A percentile compares a stretch with the other conserved stretches of the same genome.
Conservation (phyloP, 2,888 invertebrate genomes). For the Mesopsocus fuscifrons region DNA sequence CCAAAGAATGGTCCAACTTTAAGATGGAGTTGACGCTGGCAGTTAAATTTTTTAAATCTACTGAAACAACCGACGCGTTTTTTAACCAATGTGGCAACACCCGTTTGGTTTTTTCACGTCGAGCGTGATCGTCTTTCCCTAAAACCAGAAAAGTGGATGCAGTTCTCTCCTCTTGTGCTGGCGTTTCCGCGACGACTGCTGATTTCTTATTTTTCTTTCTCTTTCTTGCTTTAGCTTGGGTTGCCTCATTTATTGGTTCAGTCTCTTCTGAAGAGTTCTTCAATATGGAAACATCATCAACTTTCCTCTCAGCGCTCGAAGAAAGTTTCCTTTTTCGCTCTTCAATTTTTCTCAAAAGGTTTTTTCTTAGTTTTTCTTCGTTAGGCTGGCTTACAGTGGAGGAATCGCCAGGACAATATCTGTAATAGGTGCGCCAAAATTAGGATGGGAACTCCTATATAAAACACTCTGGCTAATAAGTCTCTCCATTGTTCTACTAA, state of each 20-base stretch:
- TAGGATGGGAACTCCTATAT: too few relatives aligned
- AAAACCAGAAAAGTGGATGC: conserved; percentile 21
- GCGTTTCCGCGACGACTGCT: background rate
- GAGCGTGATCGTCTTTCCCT: conserved; percentile 24
- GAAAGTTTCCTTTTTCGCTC: background rate
- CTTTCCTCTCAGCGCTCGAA: conserved; percentile 4
- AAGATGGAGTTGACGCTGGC: conserved; percentile 33
- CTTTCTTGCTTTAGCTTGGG: background rate
- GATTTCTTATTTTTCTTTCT: background rate
- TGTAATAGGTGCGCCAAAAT: too few relatives aligned
- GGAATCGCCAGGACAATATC: too few relatives aligned
- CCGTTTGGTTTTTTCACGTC: conserved; percentile 35
- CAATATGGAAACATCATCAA: background rate
- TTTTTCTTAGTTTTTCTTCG: conserved; percentile 33
- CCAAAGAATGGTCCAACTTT: conserved; percentile 41
- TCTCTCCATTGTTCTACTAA: too few relatives aligned
- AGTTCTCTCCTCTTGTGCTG: conserved; percentile 10
- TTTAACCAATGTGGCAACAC: conserved; percentile 77
- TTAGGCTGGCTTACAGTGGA: too few relatives aligned
- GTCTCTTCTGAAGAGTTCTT: conserved; percentile 10
- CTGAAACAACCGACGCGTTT: conserved; percentile 58
- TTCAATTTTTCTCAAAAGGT: background rate
- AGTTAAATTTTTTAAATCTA: conserved; percentile 38
- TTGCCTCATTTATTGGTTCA: background rate
- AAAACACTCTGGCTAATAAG: too few relatives aligned